Conservation (phyloP, 1,140 invertebrate genomes). For the Drosophila tani region DNA sequence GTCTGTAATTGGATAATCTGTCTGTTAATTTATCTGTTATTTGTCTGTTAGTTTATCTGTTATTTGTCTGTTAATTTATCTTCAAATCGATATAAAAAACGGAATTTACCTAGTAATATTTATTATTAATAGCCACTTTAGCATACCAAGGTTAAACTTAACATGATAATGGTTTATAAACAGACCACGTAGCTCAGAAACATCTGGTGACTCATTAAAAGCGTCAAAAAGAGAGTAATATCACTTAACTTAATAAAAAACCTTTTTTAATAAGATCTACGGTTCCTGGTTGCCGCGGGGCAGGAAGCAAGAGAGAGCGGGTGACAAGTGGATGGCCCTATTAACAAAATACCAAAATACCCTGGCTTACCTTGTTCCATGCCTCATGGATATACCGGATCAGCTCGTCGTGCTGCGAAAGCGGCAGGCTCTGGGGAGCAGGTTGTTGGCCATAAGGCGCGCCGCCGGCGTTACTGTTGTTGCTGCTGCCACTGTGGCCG, state of each 20-base stretch:
- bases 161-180: background rate
- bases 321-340: slow-evolving; percentile 3
- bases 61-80: background rate
- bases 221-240: background rate
- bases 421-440: slow-evolving; percentile 50
- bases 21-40: background rate
- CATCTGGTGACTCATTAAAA: background rate
- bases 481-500: slow-evolving; percentile 48
- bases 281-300: slow-evolving; percentile 22
- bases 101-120: background rate
- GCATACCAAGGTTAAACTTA: background rate
- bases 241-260: background rate
- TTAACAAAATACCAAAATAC: background rate
- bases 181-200: background rate
- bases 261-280: background rate
- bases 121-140: background rate
- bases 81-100: background rate
- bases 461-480: slow-evolving; percentile 21
- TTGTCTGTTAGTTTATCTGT: too few species aligned
- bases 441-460: slow-evolving; percentile 34
- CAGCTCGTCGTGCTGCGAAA: slow-evolving; percentile 82
- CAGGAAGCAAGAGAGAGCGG: slow-evolving; percentile 21
- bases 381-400: slow-evolving; percentile 82
- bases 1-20: background rate
- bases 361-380: slow-evolving; percentile 77